Percentiles rank a stretch among this genome's conserved stretches.
These are phyloP conservation scores for Anomalospiza imberbis DNA, from an alignment of 2,797 vertebrate species.

Conservation along the genomic window DNA sequence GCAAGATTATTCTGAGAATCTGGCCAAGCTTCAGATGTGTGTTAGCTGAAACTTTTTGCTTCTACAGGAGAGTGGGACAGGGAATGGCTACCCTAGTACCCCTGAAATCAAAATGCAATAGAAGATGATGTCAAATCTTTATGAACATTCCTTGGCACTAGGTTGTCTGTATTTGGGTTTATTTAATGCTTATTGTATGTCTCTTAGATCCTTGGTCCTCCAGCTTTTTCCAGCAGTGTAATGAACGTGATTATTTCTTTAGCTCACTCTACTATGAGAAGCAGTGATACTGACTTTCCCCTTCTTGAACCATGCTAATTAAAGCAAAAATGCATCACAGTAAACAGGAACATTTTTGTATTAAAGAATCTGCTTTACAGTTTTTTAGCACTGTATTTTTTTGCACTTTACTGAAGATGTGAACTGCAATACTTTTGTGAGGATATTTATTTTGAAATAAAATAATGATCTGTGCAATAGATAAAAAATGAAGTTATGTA, in stretches of 20 bases:
- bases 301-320: neutral
- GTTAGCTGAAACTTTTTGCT: neutral
- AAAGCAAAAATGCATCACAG: neutral
- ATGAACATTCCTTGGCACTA: neutral
- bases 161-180: neutral
- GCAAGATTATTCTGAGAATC: neutral
- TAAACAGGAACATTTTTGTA: neutral
- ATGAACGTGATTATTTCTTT: neutral
- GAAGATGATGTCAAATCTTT: neutral
- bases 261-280: neutral
- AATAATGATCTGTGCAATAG: neutral
- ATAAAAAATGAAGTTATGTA: constrained; percentile 34
- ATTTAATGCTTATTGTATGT: neutral
- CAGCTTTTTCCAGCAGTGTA: neutral
- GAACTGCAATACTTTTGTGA: constrained; percentile 41
- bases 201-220: neutral
- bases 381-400: constrained; percentile 5
- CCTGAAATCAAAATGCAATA: neutral
- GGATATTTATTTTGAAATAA: neutral
- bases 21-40: neutral
- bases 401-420: constrained; percentile 27
- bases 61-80: neutral
- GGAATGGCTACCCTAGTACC: neutral
- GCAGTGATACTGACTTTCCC: neutral
- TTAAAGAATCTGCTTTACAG: neutral